phyloP scores from a whole-genome alignment of 2,113 vertebrate genomes.

The Cebidichthys violaceus region DNA sequence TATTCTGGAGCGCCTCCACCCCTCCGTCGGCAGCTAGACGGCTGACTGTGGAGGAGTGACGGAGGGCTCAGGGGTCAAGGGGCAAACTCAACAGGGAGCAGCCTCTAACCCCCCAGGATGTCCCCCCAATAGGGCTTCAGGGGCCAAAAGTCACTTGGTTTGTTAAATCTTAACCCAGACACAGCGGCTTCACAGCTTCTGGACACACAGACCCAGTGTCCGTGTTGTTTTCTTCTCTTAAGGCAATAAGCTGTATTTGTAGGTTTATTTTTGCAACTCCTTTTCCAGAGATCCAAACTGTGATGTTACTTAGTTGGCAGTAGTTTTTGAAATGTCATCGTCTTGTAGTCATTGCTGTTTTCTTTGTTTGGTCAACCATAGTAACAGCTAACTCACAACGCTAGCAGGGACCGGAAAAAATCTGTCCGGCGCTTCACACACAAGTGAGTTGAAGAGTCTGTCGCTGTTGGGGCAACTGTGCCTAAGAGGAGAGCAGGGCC shows the following conservation, averaged over 20 bases:
- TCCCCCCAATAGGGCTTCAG: slow-evolving; percentile 43
- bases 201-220: slow-evolving; percentile 25
- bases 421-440: too few relatives aligned
- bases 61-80: slow-evolving; percentile 74
- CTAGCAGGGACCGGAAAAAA: too few relatives aligned
- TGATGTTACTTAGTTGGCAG: too few relatives aligned
- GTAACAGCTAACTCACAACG: neutral
- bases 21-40: slow-evolving; percentile 54
- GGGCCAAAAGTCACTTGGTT: slow-evolving; percentile 72
- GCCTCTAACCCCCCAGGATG: slow-evolving; percentile 59
- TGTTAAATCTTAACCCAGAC: slow-evolving; percentile 73
- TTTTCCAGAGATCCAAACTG: neutral
- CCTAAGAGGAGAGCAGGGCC: too few relatives aligned
- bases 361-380: neutral
- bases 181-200: slow-evolving; percentile 39
- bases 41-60: slow-evolving; percentile 67
- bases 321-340: neutral
- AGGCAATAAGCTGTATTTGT: neutral
- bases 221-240: neutral
- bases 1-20: slow-evolving; percentile 37
- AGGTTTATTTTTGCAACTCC: neutral
- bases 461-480: too few relatives aligned
- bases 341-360: neutral
- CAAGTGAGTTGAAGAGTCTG: too few relatives aligned
- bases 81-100: slow-evolving; percentile 75